Base-by-base conservation (phyloP, 92 coral and sea anemone species). In the Anthopleura xanthogrammica region DNA sequence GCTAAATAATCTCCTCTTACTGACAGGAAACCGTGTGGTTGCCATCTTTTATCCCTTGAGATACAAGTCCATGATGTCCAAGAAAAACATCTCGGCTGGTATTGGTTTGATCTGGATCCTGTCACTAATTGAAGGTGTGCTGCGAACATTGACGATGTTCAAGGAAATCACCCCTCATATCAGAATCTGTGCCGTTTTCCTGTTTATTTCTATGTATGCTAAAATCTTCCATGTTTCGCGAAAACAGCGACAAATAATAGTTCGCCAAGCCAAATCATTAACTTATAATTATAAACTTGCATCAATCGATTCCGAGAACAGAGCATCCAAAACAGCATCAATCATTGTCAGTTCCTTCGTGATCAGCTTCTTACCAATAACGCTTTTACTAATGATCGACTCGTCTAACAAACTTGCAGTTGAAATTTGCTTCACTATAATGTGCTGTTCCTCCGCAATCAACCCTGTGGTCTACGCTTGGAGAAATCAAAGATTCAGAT, bases 391-490 rank as follows among this genome's bases (percentile, higher is more conserved):
- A 20, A 82, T 91, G 62, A 66, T 72, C 2, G 88, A 81, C 3
- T 41, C 77, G 20, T 56, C 81, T 5, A 85, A 84, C 78, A 80
- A 79, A 77, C 57, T 85, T 14, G 77, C 92, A 39, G 90, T 91
- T 41, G 85, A 81, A 50, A 82, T 83, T 83, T 73, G 85, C 71
- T 91, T 91, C 71, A 88, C 94, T 11, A 78, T 90, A 2, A 88
- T 91, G 94, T 88, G 85, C 79, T 43, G 90, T 29, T 84, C 88
- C 43, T 91, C 94, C 17, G 81, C 90, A 70, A 29, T 91, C 11
- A 91, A 91, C 29, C 94, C 94, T 64, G 68, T 90, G 16, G 85
- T 91, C 50, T 91, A 91, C 77, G 94, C 83, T 17, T 88, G 92
- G 94, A 85, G 94, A 86, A 83, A 91, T 70, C 90, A 88, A 36